Conservation (phyloP, 2,113 vertebrate species). For the Ptilorrhoa leucosticta region DNA sequence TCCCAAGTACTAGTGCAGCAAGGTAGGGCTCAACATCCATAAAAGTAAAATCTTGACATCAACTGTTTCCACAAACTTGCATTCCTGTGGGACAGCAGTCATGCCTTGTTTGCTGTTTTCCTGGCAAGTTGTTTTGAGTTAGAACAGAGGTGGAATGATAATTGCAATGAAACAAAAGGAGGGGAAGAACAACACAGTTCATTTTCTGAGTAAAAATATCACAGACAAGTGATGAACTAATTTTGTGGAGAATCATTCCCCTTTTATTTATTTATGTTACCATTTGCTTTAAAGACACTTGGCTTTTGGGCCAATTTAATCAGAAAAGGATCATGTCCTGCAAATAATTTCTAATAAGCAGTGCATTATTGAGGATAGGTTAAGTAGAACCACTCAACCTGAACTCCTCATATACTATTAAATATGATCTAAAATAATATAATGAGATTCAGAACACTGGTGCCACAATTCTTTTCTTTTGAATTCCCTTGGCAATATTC, state of each 20-base stretch:
- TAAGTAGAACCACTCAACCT: not conserved
- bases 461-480: not conserved
- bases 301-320: not conserved
- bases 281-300: not conserved
- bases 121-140: not conserved
- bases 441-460: not conserved
- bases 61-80: not conserved
- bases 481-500: not conserved
- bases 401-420: not conserved
- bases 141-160: not conserved
- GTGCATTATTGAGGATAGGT: not conserved
- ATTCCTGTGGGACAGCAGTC: not conserved
- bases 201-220: not conserved
- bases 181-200: not conserved
- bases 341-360: not conserved
- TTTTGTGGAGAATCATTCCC: not conserved
- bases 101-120: not conserved
- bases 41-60: slow-evolving; percentile 14
- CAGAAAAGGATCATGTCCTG: not conserved
- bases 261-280: not conserved
- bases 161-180: not conserved
- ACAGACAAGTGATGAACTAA: not conserved
- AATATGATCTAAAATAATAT: not conserved
- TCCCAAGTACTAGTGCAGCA: not conserved
- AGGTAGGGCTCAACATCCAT: not conserved